Conservation (phyloP, 2,797 vertebrate genomes). For the Melanotaenia trifasciata region DNA sequence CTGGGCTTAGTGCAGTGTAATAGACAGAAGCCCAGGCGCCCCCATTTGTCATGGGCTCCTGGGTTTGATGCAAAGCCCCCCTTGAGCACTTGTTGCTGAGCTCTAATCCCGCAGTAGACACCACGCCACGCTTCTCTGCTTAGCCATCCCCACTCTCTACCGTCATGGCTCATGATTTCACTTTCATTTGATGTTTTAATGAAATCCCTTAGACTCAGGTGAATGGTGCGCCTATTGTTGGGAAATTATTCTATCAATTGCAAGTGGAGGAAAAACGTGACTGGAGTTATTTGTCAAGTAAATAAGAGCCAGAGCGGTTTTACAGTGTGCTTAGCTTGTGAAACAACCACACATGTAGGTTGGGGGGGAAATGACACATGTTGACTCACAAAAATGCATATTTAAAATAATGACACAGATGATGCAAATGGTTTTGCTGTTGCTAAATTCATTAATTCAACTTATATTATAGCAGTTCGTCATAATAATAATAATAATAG, state of each 20-base stretch:
- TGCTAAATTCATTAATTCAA: conserved; percentile 22
- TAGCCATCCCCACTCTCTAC: conserved; percentile 75
- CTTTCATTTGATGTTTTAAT: conserved; percentile 86
- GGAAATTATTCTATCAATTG: conserved; percentile 81
- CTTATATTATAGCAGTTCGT: conserved; percentile 32
- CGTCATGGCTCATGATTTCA: conserved; percentile 84
- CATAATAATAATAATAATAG: conserved; percentile 23
- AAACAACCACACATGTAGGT: conserved; percentile 27
- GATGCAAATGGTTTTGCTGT: conserved; percentile 16
- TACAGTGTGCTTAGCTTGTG: conserved; percentile 40
- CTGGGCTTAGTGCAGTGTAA: conserved; percentile 81
- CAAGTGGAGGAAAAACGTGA: conserved; percentile 70
- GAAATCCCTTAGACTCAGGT: conserved; percentile 78
- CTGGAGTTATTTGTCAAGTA: conserved; percentile 67
- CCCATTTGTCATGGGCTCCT: conserved; percentile 85
- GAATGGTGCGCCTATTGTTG: conserved; percentile 79
- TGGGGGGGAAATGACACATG: conserved; percentile 37
- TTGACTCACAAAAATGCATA: conserved; percentile 24
- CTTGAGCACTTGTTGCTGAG: conserved; percentile 84
- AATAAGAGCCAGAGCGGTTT: conserved; percentile 57
- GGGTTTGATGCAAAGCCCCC: conserved; percentile 83
- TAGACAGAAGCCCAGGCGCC: conserved; percentile 81
- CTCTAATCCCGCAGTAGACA: conserved; percentile 84
- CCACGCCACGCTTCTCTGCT: conserved; percentile 76
- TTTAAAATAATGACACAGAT: conserved; percentile 6